Percentiles rank a stretch among this genome's conserved stretches.
phyloP scores from a whole-genome alignment of 1,140 invertebrate genomes.

The Triops cancriformis region DNA sequence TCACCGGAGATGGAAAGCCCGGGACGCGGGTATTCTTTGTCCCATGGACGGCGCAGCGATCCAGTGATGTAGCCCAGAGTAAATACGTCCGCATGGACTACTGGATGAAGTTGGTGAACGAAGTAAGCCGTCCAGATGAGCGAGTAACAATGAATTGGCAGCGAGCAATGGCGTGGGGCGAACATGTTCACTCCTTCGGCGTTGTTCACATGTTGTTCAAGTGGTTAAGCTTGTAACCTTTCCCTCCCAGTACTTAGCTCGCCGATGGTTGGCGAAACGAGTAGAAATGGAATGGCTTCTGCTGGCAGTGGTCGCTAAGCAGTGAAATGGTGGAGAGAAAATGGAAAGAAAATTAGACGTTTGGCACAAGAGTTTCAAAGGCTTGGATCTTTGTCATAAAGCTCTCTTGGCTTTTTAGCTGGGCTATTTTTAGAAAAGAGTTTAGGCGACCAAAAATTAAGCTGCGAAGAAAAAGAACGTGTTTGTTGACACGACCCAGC shows the following conservation, averaged over 20 bases:
- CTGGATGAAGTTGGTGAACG: not conserved
- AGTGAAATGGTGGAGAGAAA: not conserved
- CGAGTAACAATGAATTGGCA: not conserved
- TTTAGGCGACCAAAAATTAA: not conserved
- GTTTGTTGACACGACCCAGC: not conserved
- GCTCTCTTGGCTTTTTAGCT: not conserved
- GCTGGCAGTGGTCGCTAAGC: too few relatives aligned
- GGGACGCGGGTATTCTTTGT: conserved; percentile 65
- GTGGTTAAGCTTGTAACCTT: not conserved
- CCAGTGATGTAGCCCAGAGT: conserved; percentile 47
- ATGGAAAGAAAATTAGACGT: not conserved
- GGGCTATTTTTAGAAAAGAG: not conserved
- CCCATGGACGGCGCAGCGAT: conserved; percentile 60
- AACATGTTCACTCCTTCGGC: not conserved
- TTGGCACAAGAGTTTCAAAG: not conserved
- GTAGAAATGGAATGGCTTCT: too few relatives aligned
- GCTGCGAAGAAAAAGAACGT: not conserved
- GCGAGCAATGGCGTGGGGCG: not conserved
- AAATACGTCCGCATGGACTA: conserved; percentile 30
- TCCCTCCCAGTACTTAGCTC: not conserved
- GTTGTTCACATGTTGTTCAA: conserved; percentile 14
- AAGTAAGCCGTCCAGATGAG: not conserved
- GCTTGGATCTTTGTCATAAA: not conserved
- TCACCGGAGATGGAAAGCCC: conserved; percentile 57
- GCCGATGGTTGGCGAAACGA: too few relatives aligned